These are phyloP conservation scores for Lasioglossum morio DNA, from an alignment of 2,888 invertebrate genomes.

Conservation along the genomic window DNA sequence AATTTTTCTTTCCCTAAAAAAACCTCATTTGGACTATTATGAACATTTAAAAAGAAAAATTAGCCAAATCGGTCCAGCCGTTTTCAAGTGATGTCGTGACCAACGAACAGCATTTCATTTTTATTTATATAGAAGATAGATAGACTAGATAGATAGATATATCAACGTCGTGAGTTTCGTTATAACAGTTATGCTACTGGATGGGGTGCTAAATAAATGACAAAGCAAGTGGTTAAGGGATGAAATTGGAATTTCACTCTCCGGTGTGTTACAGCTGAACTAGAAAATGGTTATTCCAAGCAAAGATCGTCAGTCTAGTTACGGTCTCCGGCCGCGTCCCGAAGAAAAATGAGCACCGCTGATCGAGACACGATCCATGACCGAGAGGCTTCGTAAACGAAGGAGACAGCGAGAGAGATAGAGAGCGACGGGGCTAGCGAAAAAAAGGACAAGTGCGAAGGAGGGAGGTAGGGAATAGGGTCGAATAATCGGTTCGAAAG, in stretches of 20 bases:
- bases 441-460: slow-evolving; percentile 27
- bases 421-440: slow-evolving; percentile 13
- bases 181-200: background rate
- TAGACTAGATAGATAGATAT: too few relatives aligned
- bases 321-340: background rate
- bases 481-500: slow-evolving; percentile 54
- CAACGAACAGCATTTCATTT: too few relatives aligned
- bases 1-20: too few relatives aligned
- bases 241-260: background rate
- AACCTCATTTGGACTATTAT: too few relatives aligned
- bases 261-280: background rate
- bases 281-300: background rate
- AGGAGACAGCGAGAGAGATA: slow-evolving; percentile 29
- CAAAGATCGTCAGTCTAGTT: background rate
- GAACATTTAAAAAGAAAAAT: too few relatives aligned
- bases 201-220: background rate
- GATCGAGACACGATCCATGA: slow-evolving; percentile 67
- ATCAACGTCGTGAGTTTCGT: too few relatives aligned
- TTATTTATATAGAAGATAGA: too few relatives aligned
- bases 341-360: slow-evolving; percentile 68
- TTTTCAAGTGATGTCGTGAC: too few relatives aligned
- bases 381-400: slow-evolving; percentile 31
- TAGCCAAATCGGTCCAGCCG: too few relatives aligned
- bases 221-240: background rate
- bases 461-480: slow-evolving; percentile 24